Base-by-base conservation (phyloP, 2,797 vertebrate species). In the Picus viridis region DNA sequence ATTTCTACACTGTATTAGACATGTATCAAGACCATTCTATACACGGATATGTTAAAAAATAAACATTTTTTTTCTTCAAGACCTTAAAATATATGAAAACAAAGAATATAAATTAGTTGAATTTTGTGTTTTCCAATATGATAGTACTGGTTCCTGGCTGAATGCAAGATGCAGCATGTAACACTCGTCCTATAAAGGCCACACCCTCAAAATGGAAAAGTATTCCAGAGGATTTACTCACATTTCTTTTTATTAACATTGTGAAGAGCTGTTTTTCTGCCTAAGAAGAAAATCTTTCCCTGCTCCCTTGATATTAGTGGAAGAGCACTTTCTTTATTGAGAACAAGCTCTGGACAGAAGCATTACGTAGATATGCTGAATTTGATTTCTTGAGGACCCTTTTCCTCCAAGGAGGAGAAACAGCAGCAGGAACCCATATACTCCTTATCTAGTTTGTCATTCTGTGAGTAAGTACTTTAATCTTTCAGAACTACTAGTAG, bases 341-440 rank as follows among this genome's bases (percentile, higher is more conserved):
- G 54, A 90, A 30, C 17, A 79, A 86, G 45, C 74, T 88, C 64
- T 79, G 61, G 8, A 34, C 16, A 76, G 49, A 62, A 69, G 20
- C 65, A 53, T 75, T 41, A 72, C 47, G 30, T 81, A 56, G 32
- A 76, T 84, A 23, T 51, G n/a, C 64, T 71, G 45, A 58, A 68
- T 92, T 92, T 94, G 75, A 81, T 54, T 82, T 92, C 41, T 58
- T 39, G 58, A 80, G 41, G 58, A 80, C 26, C 10, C 22, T 87
- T 70, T 47, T 83, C n/a, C 62, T 92, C 41, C 47, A 89, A 70
- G n/a, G 19, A 86, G 36, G 23, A 84, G 43, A 90, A 92, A 63
- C 22, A 74, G 22, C 49, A 85, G 15, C 59, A 91, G 49, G 41
- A 92, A 71, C 36, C 45, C 13, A 34, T 47, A 70, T 61, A 3